Evolutionary conservation across 2,888 invertebrate genomes (phyloP), one percentile per base, ranked within the genome.

Genomic region (Abrostola triplasia): DNA sequence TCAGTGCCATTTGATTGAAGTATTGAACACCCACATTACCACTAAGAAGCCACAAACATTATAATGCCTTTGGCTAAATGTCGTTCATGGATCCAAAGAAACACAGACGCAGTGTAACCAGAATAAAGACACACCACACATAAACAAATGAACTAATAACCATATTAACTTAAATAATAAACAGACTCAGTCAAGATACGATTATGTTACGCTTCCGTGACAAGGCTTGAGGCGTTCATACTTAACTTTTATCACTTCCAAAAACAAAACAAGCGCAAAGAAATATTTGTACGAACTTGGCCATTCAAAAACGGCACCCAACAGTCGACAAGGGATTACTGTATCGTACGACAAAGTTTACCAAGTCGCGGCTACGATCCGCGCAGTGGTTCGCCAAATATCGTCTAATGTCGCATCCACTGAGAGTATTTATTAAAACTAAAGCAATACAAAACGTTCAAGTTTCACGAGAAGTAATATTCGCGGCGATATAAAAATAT

Each of bases 301-400:
- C 67, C 60, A 69, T 79, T 72, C 60, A 70, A 79, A 75, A 75
- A 70, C 36, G 67, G 49, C 24, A 62, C 50, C 51, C 50, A 55
- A 79, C 60, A 60, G 79, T 77, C 79, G 73, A 77, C 83, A 70
- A 60, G 81, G 83, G 83, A 84, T 82, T 82, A 79, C 73, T 54
- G 62, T 70, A 62, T 59, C 59, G 49, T 54, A 74, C 76, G 71
- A 69, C 72, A 70, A 83, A 84, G 77, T 84, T 85, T 82, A 73
- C 69, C 73, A 76, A 80, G 79, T 83, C 79, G 78, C 72, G 79
- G 80, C 77, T 70, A 78, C 80, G 64, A 68, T 67, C 54, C 61
- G 40, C 57, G 57, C 55, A 59, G 65, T 41, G 47, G 60, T 66
- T 63, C 61, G 73, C 76, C 79, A 76, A 79, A 79, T 77, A 76